phyloP scores from a whole-genome alignment of 53 echinoderm and acorn worm species.

The Holothuria leucospilota region DNA sequence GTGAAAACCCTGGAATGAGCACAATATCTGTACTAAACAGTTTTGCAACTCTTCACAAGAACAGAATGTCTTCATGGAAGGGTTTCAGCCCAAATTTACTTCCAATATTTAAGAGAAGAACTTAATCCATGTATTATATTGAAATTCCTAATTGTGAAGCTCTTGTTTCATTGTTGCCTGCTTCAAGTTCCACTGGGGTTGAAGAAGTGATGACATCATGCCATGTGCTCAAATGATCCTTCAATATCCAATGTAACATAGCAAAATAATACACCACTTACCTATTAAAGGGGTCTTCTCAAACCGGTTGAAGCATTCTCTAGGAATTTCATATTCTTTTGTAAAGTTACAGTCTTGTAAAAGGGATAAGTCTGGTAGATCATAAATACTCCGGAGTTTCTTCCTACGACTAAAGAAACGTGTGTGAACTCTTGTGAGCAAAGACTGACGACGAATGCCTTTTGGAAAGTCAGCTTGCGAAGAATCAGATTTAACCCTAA shows the following conservation, averaged over 20 bases:
- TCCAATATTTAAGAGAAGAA: too few species aligned
- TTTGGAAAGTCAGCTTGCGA: not conserved
- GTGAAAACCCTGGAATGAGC: too few species aligned
- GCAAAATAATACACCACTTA: not conserved
- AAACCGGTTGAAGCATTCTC: constrained; percentile 62
- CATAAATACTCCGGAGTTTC: constrained; percentile 29
- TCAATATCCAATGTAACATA: not conserved
- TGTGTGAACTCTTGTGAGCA: constrained; percentile 7
- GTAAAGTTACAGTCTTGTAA: constrained; percentile 52
- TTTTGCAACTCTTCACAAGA: too few species aligned
- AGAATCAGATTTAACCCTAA: not conserved
- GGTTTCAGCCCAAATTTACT: too few species aligned
- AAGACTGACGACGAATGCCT: not conserved
- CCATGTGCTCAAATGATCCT: too few species aligned
- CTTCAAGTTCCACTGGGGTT: too few species aligned
- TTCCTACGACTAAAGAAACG: constrained; percentile 24
- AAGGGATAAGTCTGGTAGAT: constrained; percentile 60
- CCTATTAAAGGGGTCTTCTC: constrained; percentile 61
- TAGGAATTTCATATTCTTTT: constrained; percentile 68
- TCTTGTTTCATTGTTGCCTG: too few species aligned
- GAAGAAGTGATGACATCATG: too few species aligned
- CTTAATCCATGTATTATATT: too few species aligned
- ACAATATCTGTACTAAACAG: too few species aligned
- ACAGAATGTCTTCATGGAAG: too few species aligned
- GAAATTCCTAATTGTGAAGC: too few species aligned